Conservation (phyloP, 2,113 vertebrate genomes). For the Takifugu flavidus region DNA sequence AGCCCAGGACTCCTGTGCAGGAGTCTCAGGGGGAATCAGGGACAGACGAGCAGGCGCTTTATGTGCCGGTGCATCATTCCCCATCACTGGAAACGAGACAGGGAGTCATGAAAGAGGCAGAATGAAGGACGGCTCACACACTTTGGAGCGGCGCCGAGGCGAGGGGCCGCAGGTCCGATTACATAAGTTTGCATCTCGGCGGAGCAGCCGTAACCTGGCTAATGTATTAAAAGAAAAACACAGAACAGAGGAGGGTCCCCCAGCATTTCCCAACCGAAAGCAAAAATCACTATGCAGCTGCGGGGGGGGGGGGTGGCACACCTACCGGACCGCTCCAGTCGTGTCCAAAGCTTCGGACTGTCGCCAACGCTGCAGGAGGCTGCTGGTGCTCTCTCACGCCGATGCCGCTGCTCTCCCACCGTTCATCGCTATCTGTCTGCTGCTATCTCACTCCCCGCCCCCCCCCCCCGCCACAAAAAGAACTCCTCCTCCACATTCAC, state of each 20-base stretch:
- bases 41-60: not conserved
- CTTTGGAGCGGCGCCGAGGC: not conserved
- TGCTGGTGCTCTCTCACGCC: slow-evolving; percentile 24
- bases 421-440: slow-evolving; percentile 38
- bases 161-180: too few species aligned
- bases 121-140: not conserved
- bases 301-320: slow-evolving; percentile 12
- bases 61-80: not conserved
- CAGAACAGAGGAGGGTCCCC: not conserved
- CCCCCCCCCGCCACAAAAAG: slow-evolving; percentile 28
- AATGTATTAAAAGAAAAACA: not conserved
- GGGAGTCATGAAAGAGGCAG: not conserved
- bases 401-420: slow-evolving; percentile 36
- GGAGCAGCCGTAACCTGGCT: not conserved
- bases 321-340: slow-evolving; percentile 46
- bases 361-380: slow-evolving; percentile 32
- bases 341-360: slow-evolving; percentile 14
- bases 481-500: slow-evolving; percentile 70
- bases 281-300: slow-evolving; percentile 34
- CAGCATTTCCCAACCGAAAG: too few species aligned
- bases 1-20: not conserved
- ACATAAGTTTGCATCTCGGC: slow-evolving; percentile 16
- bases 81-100: not conserved
- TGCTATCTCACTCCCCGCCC: slow-evolving; percentile 1
- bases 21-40: slow-evolving; percentile 14